Evolutionary conservation across 2,888 invertebrate genomes (phyloP), one percentile per base, ranked within the genome.

Genomic region (Fragum fragum): DNA sequence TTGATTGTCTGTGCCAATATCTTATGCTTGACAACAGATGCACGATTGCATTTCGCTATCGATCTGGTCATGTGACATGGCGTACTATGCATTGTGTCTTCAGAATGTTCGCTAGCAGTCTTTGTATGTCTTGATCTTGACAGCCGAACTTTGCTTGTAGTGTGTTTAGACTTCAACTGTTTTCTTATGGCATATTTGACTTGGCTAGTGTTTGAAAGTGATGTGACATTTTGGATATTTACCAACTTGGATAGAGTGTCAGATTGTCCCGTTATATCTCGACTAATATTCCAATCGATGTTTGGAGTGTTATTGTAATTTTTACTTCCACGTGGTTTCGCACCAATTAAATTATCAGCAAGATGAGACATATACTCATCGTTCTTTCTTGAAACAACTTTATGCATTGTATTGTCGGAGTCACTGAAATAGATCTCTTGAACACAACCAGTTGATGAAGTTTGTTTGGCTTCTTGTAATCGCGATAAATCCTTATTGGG

Each of bases 141-240:
- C 18, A 39, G 2, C 18, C 47, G n/a, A 16, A 26, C n/a, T 32
- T 42, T 66, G n/a, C 11, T 23, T 6, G 70, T 23, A 23, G 29
- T 66, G 28, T 72, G 39, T 59, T 83, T 83, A 0, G 73, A 53
- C 63, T 76, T 85, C 36, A 85, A 57, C 16, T 73, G 53, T 69
- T 85, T 85, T 68, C 79, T 74, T 3, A 80, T 73, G 2, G 85
- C 85, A 42, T 73, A 85, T 66, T 80, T 85, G 2, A 85, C 85
- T 18, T 82, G 53, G 47, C 74, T 82, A 1, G 79, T 73, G 26
- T 82, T 68, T 29, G n/a, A 72, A 7, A 29, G 29, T 16, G 69
- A 23, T 14, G 66, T 70, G 28, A 53, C 26, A 16, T 52, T 52
- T 6, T 26, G 21, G 23, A 73, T 73, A 11, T 53, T 53, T 3